These are phyloP conservation scores for Drosophila erecta DNA, from an alignment of 1,140 invertebrate species.

Conservation along the genomic window DNA sequence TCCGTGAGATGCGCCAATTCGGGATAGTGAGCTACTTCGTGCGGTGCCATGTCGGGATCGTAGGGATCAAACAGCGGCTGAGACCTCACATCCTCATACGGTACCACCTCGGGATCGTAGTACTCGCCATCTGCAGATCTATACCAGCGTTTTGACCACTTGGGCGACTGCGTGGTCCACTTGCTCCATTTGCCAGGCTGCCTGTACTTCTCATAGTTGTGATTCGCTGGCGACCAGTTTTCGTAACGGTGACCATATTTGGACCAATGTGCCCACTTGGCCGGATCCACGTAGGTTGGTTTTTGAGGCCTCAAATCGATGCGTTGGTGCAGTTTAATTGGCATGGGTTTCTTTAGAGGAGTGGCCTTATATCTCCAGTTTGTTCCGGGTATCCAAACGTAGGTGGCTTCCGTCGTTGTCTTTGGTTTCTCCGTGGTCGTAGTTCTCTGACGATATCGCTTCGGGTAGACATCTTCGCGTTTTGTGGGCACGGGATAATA, in stretches of 20 bases:
- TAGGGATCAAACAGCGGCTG: slow-evolving; percentile 23
- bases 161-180: slow-evolving; percentile 56
- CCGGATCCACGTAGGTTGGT: slow-evolving; percentile 26
- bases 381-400: slow-evolving; percentile 75
- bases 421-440: slow-evolving; percentile 59
- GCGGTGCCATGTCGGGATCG: slow-evolving; percentile 50
- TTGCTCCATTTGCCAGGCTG: slow-evolving; percentile 58
- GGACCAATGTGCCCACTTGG: slow-evolving; percentile 54
- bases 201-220: slow-evolving; percentile 37
- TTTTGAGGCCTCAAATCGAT: slow-evolving; percentile 49
- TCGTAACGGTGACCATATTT: slow-evolving; percentile 52
- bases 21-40: slow-evolving; percentile 39
- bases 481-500: slow-evolving; percentile 73
- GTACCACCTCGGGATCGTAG: slow-evolving; percentile 30
- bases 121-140: slow-evolving; percentile 21
- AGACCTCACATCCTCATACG: slow-evolving; percentile 30
- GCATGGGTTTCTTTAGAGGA: slow-evolving; percentile 62
- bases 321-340: slow-evolving; percentile 36
- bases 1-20: slow-evolving; percentile 40
- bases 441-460: slow-evolving; percentile 62
- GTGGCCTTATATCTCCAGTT: slow-evolving; percentile 74
- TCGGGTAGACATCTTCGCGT: slow-evolving; percentile 73
- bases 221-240: slow-evolving; percentile 34
- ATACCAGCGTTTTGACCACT: slow-evolving; percentile 50
- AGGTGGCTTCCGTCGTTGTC: slow-evolving; percentile 53